phyloP scores from a whole-genome alignment of 2,797 vertebrate species.

The Mionectes olivaceus region DNA sequence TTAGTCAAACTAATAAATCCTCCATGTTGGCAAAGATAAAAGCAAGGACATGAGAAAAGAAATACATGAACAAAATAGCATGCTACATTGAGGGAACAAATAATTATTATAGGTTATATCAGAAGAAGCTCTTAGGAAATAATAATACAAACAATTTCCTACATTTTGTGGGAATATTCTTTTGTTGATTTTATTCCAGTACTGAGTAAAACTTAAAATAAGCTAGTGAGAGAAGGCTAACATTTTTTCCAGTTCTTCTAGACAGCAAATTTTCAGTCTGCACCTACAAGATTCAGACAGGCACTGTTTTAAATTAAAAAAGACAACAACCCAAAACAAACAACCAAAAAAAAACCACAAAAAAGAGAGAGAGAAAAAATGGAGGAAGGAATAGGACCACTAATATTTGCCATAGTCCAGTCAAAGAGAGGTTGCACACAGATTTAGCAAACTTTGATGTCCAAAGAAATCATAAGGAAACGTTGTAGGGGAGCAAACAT shows the following conservation, averaged over 20 bases:
- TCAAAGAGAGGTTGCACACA: background rate
- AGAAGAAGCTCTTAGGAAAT: background rate
- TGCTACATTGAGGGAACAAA: background rate
- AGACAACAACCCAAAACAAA: background rate
- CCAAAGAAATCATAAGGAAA: background rate
- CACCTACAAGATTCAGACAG: background rate
- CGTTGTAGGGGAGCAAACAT: background rate
- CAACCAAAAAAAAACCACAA: background rate
- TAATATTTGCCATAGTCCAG: background rate
- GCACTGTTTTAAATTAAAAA: background rate
- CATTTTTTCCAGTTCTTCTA: background rate
- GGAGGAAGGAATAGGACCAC: background rate
- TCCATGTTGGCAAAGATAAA: background rate
- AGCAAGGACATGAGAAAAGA: background rate
- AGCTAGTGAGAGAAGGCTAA: background rate
- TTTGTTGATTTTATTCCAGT: background rate
- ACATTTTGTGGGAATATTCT: background rate
- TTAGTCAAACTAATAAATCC: constrained; percentile 12
- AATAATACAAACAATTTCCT: background rate
- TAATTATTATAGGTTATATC: background rate
- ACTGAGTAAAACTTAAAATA: background rate
- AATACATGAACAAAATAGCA: background rate
- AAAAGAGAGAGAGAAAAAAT: background rate
- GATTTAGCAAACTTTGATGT: background rate
- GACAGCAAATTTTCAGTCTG: background rate